Percentiles rank a stretch among this genome's conserved stretches.
phyloP scores from a whole-genome alignment of 2,888 invertebrate species.

The Synanthedon vespiformis region DNA sequence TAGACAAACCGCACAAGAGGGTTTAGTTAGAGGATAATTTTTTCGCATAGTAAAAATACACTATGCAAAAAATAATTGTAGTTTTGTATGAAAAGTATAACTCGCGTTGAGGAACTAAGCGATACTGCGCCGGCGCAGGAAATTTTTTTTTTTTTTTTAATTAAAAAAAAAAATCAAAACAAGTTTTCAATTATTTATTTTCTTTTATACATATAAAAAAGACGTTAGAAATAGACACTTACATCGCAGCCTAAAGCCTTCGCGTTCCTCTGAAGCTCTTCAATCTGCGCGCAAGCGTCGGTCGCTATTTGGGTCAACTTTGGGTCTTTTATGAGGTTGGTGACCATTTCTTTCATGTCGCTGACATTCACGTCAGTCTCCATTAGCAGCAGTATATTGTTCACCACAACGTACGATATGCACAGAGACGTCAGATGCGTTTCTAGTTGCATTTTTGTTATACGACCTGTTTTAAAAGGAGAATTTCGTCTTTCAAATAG shows the following conservation, averaged over 20 bases:
- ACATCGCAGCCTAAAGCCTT: conserved; percentile 82
- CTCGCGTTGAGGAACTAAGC: too few species aligned
- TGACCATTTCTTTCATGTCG: conserved; percentile 72
- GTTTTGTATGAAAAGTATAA: too few species aligned
- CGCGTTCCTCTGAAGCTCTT: conserved; percentile 77
- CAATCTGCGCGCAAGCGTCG: conserved; percentile 80
- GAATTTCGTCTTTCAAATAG: too few species aligned
- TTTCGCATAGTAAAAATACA: too few species aligned
- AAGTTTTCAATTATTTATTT: too few species aligned
- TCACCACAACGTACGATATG: conserved; percentile 75
- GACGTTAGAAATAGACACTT: conserved; percentile 15
- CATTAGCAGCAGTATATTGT: conserved; percentile 74
- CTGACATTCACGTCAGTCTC: conserved; percentile 72
- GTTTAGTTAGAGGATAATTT: too few species aligned
- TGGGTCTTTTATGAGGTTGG: conserved; percentile 75
- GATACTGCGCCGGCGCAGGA: too few species aligned
- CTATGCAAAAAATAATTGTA: too few species aligned
- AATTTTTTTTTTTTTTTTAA: too few species aligned
- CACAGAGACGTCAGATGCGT: conserved; percentile 76
- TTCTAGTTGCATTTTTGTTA: conserved; percentile 77
- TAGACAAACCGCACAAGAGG: too few species aligned
- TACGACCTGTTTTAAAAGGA: conserved; percentile 33
- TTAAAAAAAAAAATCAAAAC: too few species aligned
- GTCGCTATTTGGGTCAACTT: conserved; percentile 76
- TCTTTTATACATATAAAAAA: neutral